Evolutionary conservation across 2,888 invertebrate genomes (phyloP), one percentile per base, ranked within the genome.

Genomic region (Pelosia muscerda): DNA sequence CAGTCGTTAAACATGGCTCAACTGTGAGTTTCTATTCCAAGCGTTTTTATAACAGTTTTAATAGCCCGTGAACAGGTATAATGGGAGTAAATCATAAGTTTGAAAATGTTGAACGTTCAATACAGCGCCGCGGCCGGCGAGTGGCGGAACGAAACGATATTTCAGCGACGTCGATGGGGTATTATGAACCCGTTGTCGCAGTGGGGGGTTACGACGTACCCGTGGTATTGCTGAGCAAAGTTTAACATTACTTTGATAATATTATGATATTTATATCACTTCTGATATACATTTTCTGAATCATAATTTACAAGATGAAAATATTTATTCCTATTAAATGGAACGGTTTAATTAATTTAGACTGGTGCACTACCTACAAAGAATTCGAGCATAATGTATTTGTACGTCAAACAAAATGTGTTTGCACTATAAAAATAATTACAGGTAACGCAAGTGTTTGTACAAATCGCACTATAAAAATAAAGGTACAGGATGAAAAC

Each of bases 1-100:
- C 62, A 62, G 42, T 49, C 23, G 57, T 67, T 63, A 58, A 67
- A n/a, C 49, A 28, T 15, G 54, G 25, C 25, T 63, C 28, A 6
- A 22, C 57, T 54, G 53, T 25, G n/a, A 31, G 57, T 54, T 63
- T 65, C 49, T 62, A 34, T 62, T 28, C 22, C 54, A 65, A 76
- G 74, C 6, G 53, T n/a, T 71, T 69, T 71, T 69, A 38, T 34
- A 71, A 70, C 63, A 66, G n/a, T 57, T 63, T 72, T 68, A 77
- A 77, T 71, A 71, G 64, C 58, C 28, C 68, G 71, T 78, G 71
- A 72, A 64, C 75, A 72, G 78, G 73, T 70, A 65, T 73, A 75
- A 68, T 69, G 57, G 68, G 61, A 64, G 63, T 59, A 71, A 79
- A 76, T 79, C 71, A 76, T 83, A 77, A 75, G 76, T 68, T 73